Evolutionary conservation across 2,888 invertebrate genomes (phyloP).

Genomic region (Adelognathus sp.): DNA sequence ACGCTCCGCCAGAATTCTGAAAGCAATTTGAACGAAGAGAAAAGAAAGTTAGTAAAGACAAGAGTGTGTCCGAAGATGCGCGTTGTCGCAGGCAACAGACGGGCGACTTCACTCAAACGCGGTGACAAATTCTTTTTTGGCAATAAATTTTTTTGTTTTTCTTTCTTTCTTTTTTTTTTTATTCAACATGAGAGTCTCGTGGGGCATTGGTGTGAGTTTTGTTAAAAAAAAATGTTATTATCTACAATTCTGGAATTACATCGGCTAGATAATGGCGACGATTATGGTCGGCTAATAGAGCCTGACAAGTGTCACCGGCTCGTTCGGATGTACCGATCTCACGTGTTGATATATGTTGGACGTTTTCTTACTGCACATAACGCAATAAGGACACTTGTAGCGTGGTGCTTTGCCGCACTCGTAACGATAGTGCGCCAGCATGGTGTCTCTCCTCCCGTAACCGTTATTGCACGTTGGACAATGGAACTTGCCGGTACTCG

Average conservation of each 20-base stretch:
- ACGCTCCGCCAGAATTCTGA: conserved; percentile 64
- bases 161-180: background rate
- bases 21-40: conserved; percentile 59
- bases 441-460: conserved; percentile 78
- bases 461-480: conserved; percentile 79
- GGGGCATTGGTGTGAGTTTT: background rate
- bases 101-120: background rate
- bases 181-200: conserved; percentile 4
- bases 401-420: conserved; percentile 79
- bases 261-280: background rate
- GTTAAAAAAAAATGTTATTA: conserved; percentile 39
- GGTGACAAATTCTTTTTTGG: background rate
- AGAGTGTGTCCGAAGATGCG: background rate
- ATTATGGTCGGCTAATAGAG: conserved; percentile 67
- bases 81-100: background rate
- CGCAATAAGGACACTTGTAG: conserved; percentile 78
- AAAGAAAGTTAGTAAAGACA: background rate
- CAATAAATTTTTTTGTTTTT: background rate
- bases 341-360: conserved; percentile 78
- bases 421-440: conserved; percentile 79
- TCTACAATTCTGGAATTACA: conserved; percentile 39
- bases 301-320: conserved; percentile 73
- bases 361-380: conserved; percentile 74
- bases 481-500: conserved; percentile 75
- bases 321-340: conserved; percentile 74